Percentiles rank a stretch among this genome's conserved stretches.
phyloP scores from a whole-genome alignment of 1,140 invertebrate genomes.

The Daktulosphaira vitifoliae region DNA sequence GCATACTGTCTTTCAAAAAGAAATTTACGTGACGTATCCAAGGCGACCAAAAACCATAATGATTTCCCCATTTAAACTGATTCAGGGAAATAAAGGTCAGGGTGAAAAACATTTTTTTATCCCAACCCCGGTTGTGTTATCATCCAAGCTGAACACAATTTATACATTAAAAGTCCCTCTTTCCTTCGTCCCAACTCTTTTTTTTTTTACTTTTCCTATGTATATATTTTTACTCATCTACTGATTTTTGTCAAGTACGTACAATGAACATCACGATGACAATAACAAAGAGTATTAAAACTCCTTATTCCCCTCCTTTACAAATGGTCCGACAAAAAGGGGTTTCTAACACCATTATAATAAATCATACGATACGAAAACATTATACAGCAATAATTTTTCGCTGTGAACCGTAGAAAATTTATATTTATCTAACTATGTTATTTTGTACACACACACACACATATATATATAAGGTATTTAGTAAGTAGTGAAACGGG shows the following conservation, averaged over 20 bases:
- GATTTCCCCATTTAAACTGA: constrained; percentile 6
- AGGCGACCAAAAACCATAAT: constrained; percentile 7
- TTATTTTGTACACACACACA: no score
- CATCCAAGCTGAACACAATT: not conserved
- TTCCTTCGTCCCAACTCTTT: no score
- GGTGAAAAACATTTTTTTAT: not conserved
- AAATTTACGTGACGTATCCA: constrained; percentile 31
- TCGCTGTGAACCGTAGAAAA: no score
- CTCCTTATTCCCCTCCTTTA: not conserved
- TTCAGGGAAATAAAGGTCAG: not conserved
- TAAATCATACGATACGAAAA: not conserved
- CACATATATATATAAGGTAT: no score
- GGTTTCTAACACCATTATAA: not conserved
- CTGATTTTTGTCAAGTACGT: not conserved
- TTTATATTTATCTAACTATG: no score
- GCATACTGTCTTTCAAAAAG: not conserved
- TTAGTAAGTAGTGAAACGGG: no score
- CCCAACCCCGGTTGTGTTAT: not conserved
- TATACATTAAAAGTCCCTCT: constrained; percentile 9
- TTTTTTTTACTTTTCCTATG: not conserved
- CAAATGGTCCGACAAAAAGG: not conserved
- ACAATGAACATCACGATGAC: not conserved
- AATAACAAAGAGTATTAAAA: constrained; percentile 7
- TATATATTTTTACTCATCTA: no score
- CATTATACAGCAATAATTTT: constrained; percentile 1